Conservation (phyloP, 2,888 invertebrate species). For the Drosophila mulleri region DNA sequence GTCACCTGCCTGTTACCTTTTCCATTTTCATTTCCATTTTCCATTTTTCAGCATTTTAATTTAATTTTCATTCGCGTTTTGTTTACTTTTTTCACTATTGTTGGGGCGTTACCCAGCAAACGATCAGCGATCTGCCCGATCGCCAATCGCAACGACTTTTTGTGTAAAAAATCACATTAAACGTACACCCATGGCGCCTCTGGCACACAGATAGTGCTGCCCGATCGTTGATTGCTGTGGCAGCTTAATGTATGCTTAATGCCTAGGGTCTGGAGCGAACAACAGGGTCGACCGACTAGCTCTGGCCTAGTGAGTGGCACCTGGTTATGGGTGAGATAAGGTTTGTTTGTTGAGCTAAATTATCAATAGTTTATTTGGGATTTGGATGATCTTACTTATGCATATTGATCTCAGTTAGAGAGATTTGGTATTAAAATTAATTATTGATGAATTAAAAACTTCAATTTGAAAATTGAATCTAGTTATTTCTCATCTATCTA, state of each 20-base stretch:
- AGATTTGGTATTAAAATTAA: neutral
- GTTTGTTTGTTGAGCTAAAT: neutral
- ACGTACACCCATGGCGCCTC: constrained; percentile 82
- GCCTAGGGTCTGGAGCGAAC: neutral
- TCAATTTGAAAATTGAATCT: neutral
- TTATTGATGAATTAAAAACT: neutral
- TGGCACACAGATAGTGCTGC: constrained; percentile 52
- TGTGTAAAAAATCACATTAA: constrained; percentile 84
- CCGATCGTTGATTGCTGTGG: constrained; percentile 47
- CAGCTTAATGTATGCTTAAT: constrained; percentile 23
- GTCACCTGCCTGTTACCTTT: constrained; percentile 47
- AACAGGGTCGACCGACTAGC: constrained; percentile 1
- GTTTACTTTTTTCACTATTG: constrained; percentile 32
- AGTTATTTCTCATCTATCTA: neutral
- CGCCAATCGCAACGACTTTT: constrained; percentile 53
- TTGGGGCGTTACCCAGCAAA: constrained; percentile 31
- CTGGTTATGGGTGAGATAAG: neutral
- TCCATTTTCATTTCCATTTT: constrained; percentile 63
- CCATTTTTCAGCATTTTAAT: constrained; percentile 72
- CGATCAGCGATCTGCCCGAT: constrained; percentile 36
- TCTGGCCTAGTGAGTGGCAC: neutral
- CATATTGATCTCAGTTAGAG: neutral
- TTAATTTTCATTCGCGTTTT: constrained; percentile 72
- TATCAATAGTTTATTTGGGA: neutral
- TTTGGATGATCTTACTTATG: no score